These are phyloP conservation scores for Hyposoter dolosus DNA, from an alignment of 2,888 invertebrate species.

Conservation along the genomic window DNA sequence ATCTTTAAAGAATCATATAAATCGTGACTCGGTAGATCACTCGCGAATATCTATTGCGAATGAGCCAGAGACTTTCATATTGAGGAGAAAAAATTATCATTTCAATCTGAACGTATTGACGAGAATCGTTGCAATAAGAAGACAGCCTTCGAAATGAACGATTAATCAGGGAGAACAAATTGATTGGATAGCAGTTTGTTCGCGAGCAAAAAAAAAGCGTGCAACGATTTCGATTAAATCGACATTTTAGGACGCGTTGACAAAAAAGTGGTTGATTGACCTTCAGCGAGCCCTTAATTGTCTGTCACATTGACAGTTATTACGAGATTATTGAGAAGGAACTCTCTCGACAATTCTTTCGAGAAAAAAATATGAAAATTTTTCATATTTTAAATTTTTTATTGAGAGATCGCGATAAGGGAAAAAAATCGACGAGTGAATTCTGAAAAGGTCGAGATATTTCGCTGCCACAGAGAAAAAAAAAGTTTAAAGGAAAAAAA, in stretches of 20 bases:
- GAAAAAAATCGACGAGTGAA: not conserved
- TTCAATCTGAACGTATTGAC: constrained; percentile 43
- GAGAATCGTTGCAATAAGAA: constrained; percentile 51
- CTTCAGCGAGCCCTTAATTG: constrained; percentile 32
- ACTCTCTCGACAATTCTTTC: not conserved
- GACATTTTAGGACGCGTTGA: constrained; percentile 47
- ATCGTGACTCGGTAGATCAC: not conserved
- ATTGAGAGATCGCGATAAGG: not conserved
- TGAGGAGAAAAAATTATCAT: constrained; percentile 61
- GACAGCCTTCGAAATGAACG: constrained; percentile 56
- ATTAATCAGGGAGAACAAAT: constrained; percentile 68
- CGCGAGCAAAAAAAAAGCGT: constrained; percentile 58
- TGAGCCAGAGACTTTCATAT: constrained; percentile 30
- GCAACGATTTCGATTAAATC: constrained; percentile 14
- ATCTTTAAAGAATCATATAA: not conserved
- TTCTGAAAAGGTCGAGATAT: not conserved
- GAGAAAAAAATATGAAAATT: not conserved
- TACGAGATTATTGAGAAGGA: constrained; percentile 7
- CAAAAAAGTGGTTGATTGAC: constrained; percentile 46
- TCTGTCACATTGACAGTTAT: constrained; percentile 36
- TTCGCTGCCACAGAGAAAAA: not conserved
- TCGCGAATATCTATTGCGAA: constrained; percentile 36
- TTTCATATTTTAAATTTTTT: too few relatives aligned
- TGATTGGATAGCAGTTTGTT: constrained; percentile 59
- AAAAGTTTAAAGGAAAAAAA: not conserved